These are phyloP conservation scores for Gymnoscopelus microlampas DNA, from an alignment of 2,797 vertebrate genomes.

Conservation along the genomic window DNA sequence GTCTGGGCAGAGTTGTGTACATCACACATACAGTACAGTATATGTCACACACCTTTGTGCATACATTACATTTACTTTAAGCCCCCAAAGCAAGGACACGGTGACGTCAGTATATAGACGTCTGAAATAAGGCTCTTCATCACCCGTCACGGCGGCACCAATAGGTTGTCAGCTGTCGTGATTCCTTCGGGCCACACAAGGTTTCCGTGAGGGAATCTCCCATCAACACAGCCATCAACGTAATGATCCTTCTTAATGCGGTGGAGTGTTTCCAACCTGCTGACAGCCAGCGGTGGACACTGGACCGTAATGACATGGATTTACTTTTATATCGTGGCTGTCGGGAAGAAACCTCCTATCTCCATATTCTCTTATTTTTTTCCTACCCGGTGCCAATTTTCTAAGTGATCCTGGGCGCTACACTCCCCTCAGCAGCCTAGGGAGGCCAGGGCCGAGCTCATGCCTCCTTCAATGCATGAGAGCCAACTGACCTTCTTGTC, in stretches of 20 bases:
- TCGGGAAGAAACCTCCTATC: too few relatives aligned
- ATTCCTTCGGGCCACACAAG: constrained; percentile 49
- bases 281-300: not conserved
- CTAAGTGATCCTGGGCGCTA: too few relatives aligned
- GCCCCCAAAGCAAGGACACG: constrained; percentile 1
- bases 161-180: constrained; percentile 39
- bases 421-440: too few relatives aligned
- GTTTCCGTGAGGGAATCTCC: constrained; percentile 23
- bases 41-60: constrained; percentile 28
- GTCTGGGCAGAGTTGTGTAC: constrained; percentile 57
- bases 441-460: too few relatives aligned
- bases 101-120: constrained; percentile 9
- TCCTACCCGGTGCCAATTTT: too few relatives aligned
- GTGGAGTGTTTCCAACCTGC: not conserved
- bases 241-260: constrained; percentile 4
- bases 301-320: too few relatives aligned
- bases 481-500: too few relatives aligned
- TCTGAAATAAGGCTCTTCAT: constrained; percentile 25
- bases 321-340: too few relatives aligned
- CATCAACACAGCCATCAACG: not conserved
- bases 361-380: too few relatives aligned
- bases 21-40: constrained; percentile 34
- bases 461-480: too few relatives aligned
- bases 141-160: constrained; percentile 27
- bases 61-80: constrained; percentile 54